phyloP scores from a whole-genome alignment of 2,888 invertebrate genomes.

The Mythimna ferrago region DNA sequence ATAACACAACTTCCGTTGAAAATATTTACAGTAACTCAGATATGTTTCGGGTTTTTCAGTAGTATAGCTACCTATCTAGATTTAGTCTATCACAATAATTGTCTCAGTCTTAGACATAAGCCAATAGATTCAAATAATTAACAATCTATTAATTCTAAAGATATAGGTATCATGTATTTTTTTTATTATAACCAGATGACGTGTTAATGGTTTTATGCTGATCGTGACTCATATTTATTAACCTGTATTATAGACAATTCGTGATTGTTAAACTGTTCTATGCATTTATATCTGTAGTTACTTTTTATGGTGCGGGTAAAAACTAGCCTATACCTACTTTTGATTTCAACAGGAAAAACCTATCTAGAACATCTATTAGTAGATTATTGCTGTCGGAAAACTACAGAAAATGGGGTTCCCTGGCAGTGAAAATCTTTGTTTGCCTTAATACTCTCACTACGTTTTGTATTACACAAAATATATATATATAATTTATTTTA shows the following conservation, averaged over 20 bases:
- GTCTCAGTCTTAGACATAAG: not conserved
- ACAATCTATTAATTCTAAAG: not conserved
- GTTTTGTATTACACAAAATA: not conserved
- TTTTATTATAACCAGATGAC: not conserved
- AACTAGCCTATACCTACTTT: not conserved
- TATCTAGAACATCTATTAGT: slow-evolving; percentile 1
- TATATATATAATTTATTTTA: slow-evolving; percentile 2
- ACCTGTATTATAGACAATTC: slow-evolving; percentile 43
- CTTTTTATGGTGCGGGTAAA: not conserved
- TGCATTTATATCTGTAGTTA: slow-evolving; percentile 15
- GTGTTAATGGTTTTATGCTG: slow-evolving; percentile 25
- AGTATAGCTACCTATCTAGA: not conserved
- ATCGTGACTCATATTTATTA: slow-evolving; percentile 52
- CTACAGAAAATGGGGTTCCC: not conserved
- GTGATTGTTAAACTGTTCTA: slow-evolving; percentile 44
- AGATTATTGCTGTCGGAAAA: not conserved
- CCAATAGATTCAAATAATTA: not conserved
- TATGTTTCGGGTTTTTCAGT: slow-evolving; percentile 22
- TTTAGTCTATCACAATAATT: not conserved
- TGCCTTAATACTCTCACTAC: not conserved
- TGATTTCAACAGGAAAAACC: not conserved
- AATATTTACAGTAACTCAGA: slow-evolving; percentile 30
- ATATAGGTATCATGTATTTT: not conserved
- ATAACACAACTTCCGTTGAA: slow-evolving; percentile 47
- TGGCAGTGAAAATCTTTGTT: not conserved